Conservation (phyloP, 2,888 invertebrate genomes). For the Hydriomena furcata region DNA sequence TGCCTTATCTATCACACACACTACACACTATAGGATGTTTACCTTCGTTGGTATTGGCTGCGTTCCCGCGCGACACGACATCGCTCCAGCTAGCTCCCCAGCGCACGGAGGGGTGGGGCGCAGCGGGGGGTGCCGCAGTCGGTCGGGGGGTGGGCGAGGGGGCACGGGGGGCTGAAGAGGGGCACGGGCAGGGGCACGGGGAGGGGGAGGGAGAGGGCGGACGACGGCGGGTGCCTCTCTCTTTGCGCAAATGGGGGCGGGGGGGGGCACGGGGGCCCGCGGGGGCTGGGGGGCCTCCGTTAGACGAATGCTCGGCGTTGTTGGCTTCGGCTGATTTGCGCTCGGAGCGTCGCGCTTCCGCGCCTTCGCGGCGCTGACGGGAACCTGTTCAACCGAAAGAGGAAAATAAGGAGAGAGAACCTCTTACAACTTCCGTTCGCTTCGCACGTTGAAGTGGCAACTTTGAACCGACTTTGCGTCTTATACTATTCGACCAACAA, state of each 20-base stretch:
- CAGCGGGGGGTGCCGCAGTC: constrained; percentile 31
- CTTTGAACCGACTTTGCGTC: too few relatives aligned
- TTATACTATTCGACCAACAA: too few relatives aligned
- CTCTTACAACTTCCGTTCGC: too few relatives aligned
- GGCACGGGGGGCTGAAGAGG: constrained; percentile 31
- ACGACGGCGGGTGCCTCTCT: too few relatives aligned
- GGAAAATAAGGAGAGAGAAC: too few relatives aligned
- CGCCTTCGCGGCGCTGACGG: constrained; percentile 13
- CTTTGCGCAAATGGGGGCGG: constrained; percentile 25
- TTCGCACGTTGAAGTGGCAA: too few relatives aligned
- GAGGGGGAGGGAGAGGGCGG: too few relatives aligned
- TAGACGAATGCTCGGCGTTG: constrained; percentile 3
- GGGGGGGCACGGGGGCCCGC: constrained; percentile 17
- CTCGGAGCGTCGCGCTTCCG: constrained; percentile 31
- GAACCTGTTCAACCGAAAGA: neutral
- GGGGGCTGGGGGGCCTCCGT: too few relatives aligned
- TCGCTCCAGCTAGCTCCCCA: constrained; percentile 67
- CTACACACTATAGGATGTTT: neutral
- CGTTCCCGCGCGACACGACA: constrained; percentile 57
- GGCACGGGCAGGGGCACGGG: constrained; percentile 35
- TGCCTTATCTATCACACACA: too few relatives aligned
- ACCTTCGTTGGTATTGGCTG: constrained; percentile 19
- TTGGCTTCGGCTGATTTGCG: constrained; percentile 32
- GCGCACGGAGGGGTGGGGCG: constrained; percentile 42
- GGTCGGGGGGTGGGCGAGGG: constrained; percentile 25